Base-by-base conservation (phyloP, 2,797 vertebrate genomes). In the Pseudotriccus pelzelni region DNA sequence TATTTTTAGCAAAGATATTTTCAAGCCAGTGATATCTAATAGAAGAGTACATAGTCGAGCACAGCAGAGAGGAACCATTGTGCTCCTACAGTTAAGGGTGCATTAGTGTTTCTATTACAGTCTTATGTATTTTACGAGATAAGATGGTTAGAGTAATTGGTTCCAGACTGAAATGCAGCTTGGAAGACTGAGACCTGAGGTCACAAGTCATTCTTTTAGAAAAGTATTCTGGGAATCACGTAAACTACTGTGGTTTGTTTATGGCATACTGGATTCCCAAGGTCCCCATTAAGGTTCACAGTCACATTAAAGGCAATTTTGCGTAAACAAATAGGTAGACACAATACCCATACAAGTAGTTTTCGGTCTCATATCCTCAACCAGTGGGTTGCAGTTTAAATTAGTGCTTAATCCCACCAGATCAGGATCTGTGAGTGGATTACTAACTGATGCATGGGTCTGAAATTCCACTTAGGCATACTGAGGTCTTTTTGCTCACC, bases 181-280 rank as follows among this genome's bases (percentile, higher is more conserved):
- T 59, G 58, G 59, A 87, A 90, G 52, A 86, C 16, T 69, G 44
- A 91, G 73, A 91, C 32, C 63, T 88, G 59, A 93, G 59, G 79
- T 94, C 87, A 84, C 44, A 62, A 75, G 21, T 86, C 79, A 23
- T 37, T 73, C 79, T 79, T 93, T 89, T 63, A 89, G 77, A 87
- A 74, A 60, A 3, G 10, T 70, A 22, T 82, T 86, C 76, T 86
- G 87, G 63, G 59, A 96, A 84, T 91, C 90, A 24, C 24, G 72
- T 75, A 56, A 94, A 84, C 47, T 69, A 2, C 69, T 76, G 67
- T 56, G 34, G 16, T 53, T 90, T 95, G 83, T 87, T 95, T 92
- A 52, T 60, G 41, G 56, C 70, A 18, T 58, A 12, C 41, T 82
- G 74, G 50, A n/a, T 93, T 92, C 94, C 83, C 89, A 81, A 92